A percentile compares a stretch with the other conserved stretches of the same genome.
Evolutionary conservation across 2,797 vertebrate genomes (phyloP).

Genomic region (Propithecus perrieri): DNA sequence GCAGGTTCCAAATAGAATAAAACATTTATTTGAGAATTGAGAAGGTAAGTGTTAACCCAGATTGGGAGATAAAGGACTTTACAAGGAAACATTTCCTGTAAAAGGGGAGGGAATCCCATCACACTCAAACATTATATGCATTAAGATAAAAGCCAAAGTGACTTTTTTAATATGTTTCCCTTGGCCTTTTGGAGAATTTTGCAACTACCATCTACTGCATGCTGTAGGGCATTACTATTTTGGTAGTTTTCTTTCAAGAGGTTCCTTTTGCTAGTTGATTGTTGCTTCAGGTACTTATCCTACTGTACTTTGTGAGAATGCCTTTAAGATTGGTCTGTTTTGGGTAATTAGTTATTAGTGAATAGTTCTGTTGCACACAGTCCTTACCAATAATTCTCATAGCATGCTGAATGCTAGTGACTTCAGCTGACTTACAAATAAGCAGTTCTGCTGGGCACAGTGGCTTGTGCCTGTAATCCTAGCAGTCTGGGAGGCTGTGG

Average conservation of each 20-base stretch:
- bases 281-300: not conserved
- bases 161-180: not conserved
- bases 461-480: no score
- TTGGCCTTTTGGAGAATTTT: not conserved
- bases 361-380: not conserved
- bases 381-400: not conserved
- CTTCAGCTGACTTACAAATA: not conserved
- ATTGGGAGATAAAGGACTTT: not conserved
- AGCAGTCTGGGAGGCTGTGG: no score
- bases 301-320: not conserved
- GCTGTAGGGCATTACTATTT: not conserved
- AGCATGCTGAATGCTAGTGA: not conserved
- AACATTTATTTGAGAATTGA: not conserved
- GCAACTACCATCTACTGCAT: not conserved
- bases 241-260: not conserved
- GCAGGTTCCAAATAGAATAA: not conserved
- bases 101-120: not conserved
- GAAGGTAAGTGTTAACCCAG: not conserved
- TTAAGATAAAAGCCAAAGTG: not conserved
- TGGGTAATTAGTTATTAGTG: not conserved
- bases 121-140: not conserved
- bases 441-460: not conserved
- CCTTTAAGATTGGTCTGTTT: not conserved
- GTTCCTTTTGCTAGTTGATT: not conserved
- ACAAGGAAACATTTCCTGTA: not conserved